Percentiles rank a stretch among this genome's conserved stretches.
Evolutionary conservation across 2,888 invertebrate genomes (phyloP).

Genomic region (Sicus ferrugineus): DNA sequence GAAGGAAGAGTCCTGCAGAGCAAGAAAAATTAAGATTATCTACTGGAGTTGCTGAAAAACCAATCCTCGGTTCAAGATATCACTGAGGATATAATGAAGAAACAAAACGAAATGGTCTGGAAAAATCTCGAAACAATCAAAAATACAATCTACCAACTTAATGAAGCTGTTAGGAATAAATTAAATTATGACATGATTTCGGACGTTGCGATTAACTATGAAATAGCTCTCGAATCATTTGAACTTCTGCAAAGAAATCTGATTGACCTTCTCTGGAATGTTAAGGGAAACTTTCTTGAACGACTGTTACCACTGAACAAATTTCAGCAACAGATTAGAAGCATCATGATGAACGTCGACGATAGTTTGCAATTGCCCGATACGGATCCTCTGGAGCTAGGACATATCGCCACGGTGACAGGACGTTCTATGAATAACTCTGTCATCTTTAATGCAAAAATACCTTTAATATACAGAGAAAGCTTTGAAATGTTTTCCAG

Average conservation of each 20-base stretch:
- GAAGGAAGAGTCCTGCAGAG: background rate
- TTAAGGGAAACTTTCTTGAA: constrained; percentile 1
- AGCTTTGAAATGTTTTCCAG: background rate
- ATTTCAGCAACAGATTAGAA: background rate
- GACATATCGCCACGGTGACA: background rate
- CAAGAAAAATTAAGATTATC: background rate
- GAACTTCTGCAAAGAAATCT: background rate
- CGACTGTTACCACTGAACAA: background rate
- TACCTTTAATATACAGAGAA: constrained; percentile 11
- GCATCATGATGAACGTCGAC: background rate
- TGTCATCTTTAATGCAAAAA: constrained; percentile 1
- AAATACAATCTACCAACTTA: background rate
- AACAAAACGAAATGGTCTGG: background rate
- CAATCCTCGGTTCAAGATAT: background rate
- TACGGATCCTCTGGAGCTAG: background rate
- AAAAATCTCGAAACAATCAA: background rate
- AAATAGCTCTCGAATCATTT: constrained; percentile 1
- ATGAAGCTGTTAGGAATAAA: background rate
- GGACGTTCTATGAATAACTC: background rate
- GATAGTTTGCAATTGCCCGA: background rate
- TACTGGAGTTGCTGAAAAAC: background rate
- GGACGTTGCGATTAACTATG: background rate
- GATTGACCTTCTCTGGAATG: background rate
- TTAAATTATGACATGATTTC: background rate
- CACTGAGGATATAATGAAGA: background rate